Evolutionary conservation across 2,113 vertebrate species (phyloP).

Genomic region (Aptenodytes patagonicus): DNA sequence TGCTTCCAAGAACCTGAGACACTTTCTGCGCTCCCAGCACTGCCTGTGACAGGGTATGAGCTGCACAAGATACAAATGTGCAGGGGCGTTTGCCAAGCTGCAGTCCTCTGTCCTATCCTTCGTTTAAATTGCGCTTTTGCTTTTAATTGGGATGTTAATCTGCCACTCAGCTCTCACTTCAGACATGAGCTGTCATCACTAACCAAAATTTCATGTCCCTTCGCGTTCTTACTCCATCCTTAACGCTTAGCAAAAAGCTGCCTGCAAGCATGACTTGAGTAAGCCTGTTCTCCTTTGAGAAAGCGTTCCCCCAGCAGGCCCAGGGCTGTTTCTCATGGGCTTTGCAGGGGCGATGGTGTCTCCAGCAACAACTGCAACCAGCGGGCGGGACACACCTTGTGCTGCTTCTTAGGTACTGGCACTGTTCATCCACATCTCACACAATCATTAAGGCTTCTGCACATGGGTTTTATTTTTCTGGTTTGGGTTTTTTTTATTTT

Average conservation of each 20-base stretch:
- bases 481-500: fast-evolving
- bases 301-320: fast-evolving
- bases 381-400: background rate
- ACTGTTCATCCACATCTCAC: background rate
- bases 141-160: background rate
- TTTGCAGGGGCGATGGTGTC: background rate
- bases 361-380: background rate
- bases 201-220: background rate
- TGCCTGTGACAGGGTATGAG: fast-evolving
- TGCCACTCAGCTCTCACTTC: background rate
- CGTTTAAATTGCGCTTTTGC: background rate
- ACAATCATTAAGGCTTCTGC: background rate
- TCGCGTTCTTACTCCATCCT: background rate
- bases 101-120: background rate
- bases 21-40: background rate
- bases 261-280: background rate
- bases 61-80: fast-evolving
- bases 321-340: background rate
- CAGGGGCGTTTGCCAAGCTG: background rate
- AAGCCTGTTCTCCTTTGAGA: background rate
- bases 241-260: background rate
- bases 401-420: background rate
- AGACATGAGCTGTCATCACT: background rate
- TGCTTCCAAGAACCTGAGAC: background rate
- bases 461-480: fast-evolving